Evolutionary conservation across 2,113 vertebrate genomes (phyloP), one percentile per base, ranked within the genome.

Genomic region (Xenopus tropicalis): DNA sequence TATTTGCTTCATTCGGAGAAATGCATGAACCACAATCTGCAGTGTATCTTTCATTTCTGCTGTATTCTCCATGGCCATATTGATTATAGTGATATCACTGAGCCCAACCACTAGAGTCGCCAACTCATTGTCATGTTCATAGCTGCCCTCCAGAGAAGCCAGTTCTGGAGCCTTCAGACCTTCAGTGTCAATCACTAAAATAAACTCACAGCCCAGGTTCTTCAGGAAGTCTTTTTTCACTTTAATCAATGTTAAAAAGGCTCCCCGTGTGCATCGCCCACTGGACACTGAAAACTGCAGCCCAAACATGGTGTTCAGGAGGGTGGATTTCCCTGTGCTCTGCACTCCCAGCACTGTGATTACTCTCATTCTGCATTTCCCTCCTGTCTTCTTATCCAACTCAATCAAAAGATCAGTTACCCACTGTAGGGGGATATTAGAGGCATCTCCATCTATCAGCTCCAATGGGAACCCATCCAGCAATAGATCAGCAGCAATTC

Each of bases 261-360:
- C 80, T 4, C 92, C 93, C 44, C 81, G 87, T 0, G 85, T 85
- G 3, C 86, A 82, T 61, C 79, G 82, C 59, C 79, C 79, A 70
- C 74, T 79, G 64, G 85, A 81, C 0, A 86, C 84, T 17, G 85
- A 84, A 70, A 94, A 93, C 66, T 84, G 89, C 12, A 91, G 79
- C 2, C 90, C 90, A 76, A 96, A 94, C 82, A 94, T 83, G 66
- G 90, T 88, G 69, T 90, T 93, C 17, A 95, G 84, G 10, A 94
- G 80, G 1, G 91, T 89, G 72, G 89, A 86, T 22, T 92, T 94
- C 24, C 93, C 93, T 0, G 93, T 92, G 82, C 90, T 92, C 1
- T 93, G 90, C 10, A 88, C 86, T 1, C 91, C 91, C 64, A 94
- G 80, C 3, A 89, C 87, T 1, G 91, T 91, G 19, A 92, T 77